Conservation (phyloP, 2,797 vertebrate genomes). For the Micrastur ruficollis region DNA sequence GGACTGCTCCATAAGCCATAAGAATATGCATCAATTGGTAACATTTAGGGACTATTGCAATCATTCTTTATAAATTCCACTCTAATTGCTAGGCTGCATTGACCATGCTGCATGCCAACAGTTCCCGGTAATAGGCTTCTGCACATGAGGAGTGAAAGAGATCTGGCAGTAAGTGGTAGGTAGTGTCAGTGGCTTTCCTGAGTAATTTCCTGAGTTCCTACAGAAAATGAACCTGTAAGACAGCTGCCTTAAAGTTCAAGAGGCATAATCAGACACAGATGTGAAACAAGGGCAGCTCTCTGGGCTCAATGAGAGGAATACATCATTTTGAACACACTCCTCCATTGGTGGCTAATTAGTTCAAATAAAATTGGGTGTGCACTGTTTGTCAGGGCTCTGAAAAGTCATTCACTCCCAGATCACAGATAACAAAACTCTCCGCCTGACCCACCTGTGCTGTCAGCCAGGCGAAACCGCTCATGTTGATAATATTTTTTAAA, state of each 20-base stretch:
- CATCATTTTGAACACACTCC: conserved; percentile 34
- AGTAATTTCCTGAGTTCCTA: conserved; percentile 63
- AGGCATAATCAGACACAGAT: conserved; percentile 61
- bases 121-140: not conserved
- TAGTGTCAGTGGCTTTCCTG: conserved; percentile 61
- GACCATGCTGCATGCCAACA: not conserved
- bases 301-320: not conserved
- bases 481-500: not conserved
- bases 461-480: not conserved
- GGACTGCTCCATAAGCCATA: not conserved
- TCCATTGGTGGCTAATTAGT: conserved; percentile 38
- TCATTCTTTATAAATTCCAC: conserved; percentile 22
- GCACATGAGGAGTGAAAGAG: conserved; percentile 19
- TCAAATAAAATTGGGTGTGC: conserved; percentile 15
- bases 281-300: conserved; percentile 36
- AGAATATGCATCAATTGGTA: not conserved
- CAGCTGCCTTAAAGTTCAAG: conserved; percentile 51
- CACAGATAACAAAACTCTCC: not conserved
- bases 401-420: not conserved
- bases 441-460: not conserved
- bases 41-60: not conserved
- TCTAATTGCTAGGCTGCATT: conserved; percentile 16
- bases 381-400: not conserved
- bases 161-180: conserved; percentile 54
- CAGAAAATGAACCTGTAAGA: conserved; percentile 55